Conservation (phyloP, 1,140 invertebrate species). For the Leucophenga varia region DNA sequence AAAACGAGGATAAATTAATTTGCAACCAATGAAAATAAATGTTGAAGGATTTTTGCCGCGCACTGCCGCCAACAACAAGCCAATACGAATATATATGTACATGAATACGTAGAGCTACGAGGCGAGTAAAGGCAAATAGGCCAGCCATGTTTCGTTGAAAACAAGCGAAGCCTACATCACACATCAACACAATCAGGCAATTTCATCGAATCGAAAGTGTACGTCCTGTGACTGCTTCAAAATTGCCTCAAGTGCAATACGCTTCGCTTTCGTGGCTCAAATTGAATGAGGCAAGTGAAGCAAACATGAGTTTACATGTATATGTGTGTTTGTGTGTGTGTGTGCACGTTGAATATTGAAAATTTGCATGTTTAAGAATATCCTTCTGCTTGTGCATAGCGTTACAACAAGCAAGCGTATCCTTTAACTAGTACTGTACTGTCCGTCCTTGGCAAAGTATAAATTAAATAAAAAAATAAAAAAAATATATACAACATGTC, state of each 20-base stretch:
- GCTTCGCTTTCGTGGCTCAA: slow-evolving; percentile 22
- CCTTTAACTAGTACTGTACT: slow-evolving; percentile 10
- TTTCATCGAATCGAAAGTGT: slow-evolving; percentile 47
- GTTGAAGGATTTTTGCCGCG: too few species aligned
- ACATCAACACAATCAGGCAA: slow-evolving; percentile 55
- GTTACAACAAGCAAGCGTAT: too few species aligned
- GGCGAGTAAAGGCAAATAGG: slow-evolving; percentile 7
- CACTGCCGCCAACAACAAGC: slow-evolving; percentile 12
- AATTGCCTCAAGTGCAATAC: slow-evolving; percentile 42
- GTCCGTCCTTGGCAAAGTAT: not conserved
- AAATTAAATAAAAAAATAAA: slow-evolving; percentile 8
- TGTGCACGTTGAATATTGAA: slow-evolving; percentile 51
- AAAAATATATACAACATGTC: slow-evolving; percentile 18
- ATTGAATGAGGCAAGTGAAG: slow-evolving; percentile 40
- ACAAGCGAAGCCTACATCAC: slow-evolving; percentile 55
- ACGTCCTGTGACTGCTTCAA: slow-evolving; percentile 13
- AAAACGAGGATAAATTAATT: too few species aligned
- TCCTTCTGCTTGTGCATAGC: slow-evolving; percentile 42
- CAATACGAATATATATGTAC: not conserved
- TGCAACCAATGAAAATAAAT: too few species aligned
- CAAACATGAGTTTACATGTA: slow-evolving; percentile 28
- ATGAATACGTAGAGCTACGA: slow-evolving; percentile 17
- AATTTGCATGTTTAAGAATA: slow-evolving; percentile 54
- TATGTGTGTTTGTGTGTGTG: slow-evolving; percentile 17
- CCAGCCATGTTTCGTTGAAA: slow-evolving; percentile 26